Evolutionary conservation across 2,113 vertebrate species (phyloP), one percentile per base, ranked within the genome.

Genomic region (Gobio gobio): DNA sequence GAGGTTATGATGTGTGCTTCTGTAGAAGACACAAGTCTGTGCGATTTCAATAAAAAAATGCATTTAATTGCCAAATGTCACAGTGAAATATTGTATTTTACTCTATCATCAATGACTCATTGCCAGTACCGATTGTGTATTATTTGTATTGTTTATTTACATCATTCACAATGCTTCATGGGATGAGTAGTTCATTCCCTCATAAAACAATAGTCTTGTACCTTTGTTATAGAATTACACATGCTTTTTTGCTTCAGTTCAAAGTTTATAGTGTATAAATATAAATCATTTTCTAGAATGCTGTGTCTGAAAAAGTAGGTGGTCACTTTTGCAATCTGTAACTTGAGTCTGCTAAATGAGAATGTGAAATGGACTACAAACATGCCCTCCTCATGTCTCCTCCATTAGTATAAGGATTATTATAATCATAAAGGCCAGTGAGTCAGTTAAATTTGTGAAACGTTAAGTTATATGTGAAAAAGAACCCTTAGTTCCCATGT

Each of bases 281-380:
- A 3, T 4, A 5, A 72, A 68, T 70, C 26, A 43, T 70, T 29
- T n/a, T 47, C 40, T 73, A 47, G 5, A 47, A 47, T 47, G n/a
- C 12, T 36, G 4, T 36, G 33, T 33, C 33, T 47, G 68, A 45
- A 43, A 36, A 66, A n/a, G 10, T 36, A 10, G 64, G 29, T 10
- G 10, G 7, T 40, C 16, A 20, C 64, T 36, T 40, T 72, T 72
- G 68, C 20, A 10, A 20, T 72, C 4, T 36, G 5, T 12, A 10
- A 47, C 10, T 6, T 54, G 40, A 18, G 24, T 74, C 13, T 75
- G 47, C 49, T 76, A 33, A 54, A 33, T 76, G 10, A 54, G 29
- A 76, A 76, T 76, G 74, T 59, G 51, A 78, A 78, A 77, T 14
- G 51, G 26, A 56, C 18, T 29, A 20, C 54, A 58, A 4, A 59